Conservation (phyloP, 2,888 invertebrate species). For the Entomobrya proxima region DNA sequence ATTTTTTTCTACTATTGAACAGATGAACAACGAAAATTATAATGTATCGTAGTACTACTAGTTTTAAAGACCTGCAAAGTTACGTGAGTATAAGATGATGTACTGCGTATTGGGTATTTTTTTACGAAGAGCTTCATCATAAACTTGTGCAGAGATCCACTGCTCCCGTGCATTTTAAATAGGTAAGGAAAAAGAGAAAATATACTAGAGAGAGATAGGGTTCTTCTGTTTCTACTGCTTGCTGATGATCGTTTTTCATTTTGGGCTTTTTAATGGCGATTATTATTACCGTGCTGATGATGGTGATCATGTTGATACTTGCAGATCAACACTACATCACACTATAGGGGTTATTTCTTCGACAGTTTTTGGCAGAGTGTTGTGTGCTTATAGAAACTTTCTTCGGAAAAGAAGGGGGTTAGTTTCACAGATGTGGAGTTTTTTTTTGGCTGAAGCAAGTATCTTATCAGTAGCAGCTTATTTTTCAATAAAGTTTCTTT, state of each 20-base stretch:
- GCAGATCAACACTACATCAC: neutral
- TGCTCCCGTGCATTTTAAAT: slow-evolving; percentile 30
- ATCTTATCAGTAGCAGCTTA: no score
- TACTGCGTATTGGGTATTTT: neutral
- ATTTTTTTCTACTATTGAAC: slow-evolving; percentile 42
- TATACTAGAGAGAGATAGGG: neutral
- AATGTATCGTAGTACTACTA: neutral
- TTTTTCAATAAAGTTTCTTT: no score
- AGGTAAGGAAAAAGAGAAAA: neutral
- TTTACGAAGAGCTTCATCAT: neutral
- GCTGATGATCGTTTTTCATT: slow-evolving; percentile 28
- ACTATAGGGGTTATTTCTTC: neutral
- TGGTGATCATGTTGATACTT: neutral
- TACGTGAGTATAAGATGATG: no score
- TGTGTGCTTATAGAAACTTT: no score
- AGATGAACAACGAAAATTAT: neutral
- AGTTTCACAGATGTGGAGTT: no score
- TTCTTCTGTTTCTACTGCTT: no score
- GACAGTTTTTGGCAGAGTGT: neutral
- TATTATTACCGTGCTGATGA: neutral
- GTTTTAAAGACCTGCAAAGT: neutral
- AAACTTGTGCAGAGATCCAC: neutral
- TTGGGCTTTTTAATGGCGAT: slow-evolving; percentile 12
- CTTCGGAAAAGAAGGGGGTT: no score
- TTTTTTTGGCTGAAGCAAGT: no score